Base-by-base conservation (phyloP, 2,113 vertebrate species). In the Gasterosteus nipponicus region DNA sequence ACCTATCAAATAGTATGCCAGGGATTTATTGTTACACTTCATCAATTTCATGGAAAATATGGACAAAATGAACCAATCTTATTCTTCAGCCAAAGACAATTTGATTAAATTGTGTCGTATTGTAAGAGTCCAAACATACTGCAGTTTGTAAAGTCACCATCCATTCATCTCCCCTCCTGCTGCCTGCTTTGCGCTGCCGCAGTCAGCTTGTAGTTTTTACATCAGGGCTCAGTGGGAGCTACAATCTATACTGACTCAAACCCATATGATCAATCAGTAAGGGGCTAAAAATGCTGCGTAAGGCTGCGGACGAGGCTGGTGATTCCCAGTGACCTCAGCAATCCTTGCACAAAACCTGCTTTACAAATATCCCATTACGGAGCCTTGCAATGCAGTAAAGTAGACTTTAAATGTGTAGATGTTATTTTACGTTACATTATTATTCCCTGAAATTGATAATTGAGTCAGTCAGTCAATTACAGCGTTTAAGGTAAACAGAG, bases 21-120 rank as follows among this genome's bases (percentile, higher is more conserved):
- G 14, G 38, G 67, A 75, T 76, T 63, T 68, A 68, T 42, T 22
- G 38, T 44, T 57, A 42, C 18, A 44, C 26, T 49, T 68, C 14
- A 19, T n/a, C 41, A 26, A 47, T 44, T 11, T 3, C 3, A 44
- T 33, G n/a, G 42, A 19, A 10, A 3, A 4, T 18, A 38, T 14
- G 16, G 35, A 6, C 18, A 54, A 59, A 38, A 47, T 38, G 35
- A 38, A 38, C 35, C 5, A 38, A 38, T 38, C 35, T 29, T 6
- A 4, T 35, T 29, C 10, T 38, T 26, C 19, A 29, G 22, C 12
- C 33, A n/a, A 8, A 26, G 7, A 16, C 4, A 5, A 7, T 12
- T 54, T 5, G n/a, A 5, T 58, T 58, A 5, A 31, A 69, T 59
- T 19, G 33, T 38, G 33, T 59, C 19, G 16, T 19, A 38, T 59